Conservation (phyloP, 2,113 vertebrate genomes). For the Macrotis lagotis region DNA sequence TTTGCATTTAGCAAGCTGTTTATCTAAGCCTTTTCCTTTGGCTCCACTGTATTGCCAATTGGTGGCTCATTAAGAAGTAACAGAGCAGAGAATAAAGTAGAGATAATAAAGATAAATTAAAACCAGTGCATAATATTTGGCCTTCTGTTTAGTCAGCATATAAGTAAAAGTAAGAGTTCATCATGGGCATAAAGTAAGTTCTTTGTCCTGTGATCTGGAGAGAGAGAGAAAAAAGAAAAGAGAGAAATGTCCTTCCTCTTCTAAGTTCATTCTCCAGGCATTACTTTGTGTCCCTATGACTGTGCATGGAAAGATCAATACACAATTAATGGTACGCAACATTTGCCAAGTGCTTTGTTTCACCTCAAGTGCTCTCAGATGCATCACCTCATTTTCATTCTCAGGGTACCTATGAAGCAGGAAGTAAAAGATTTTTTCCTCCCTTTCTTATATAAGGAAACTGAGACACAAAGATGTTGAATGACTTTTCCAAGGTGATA, state of each 20-base stretch:
- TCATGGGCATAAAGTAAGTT: neutral
- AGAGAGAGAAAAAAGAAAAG: neutral
- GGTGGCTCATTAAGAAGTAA: neutral
- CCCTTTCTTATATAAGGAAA: constrained; percentile 11
- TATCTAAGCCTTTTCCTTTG: neutral
- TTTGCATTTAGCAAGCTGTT: neutral
- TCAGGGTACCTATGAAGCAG: neutral
- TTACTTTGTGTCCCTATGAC: neutral
- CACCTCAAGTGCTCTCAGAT: neutral
- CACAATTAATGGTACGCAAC: neutral
- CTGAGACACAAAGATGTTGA: neutral
- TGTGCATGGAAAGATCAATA: neutral
- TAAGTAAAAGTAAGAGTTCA: neutral
- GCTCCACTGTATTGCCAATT: neutral
- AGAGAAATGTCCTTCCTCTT: neutral
- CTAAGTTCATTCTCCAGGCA: neutral
- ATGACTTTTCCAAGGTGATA: neutral
- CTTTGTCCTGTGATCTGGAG: neutral
- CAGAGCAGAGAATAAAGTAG: rapidly evolving
- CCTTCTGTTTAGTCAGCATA: neutral
- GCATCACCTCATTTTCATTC: neutral
- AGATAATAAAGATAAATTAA: neutral
- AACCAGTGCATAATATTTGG: neutral
- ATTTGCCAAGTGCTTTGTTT: neutral
- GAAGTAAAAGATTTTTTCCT: constrained; percentile 5